A percentile compares a stretch with the other conserved stretches of the same genome.
Evolutionary conservation across 2,888 invertebrate genomes (phyloP).

Genomic region (Lomographa bimaculata): DNA sequence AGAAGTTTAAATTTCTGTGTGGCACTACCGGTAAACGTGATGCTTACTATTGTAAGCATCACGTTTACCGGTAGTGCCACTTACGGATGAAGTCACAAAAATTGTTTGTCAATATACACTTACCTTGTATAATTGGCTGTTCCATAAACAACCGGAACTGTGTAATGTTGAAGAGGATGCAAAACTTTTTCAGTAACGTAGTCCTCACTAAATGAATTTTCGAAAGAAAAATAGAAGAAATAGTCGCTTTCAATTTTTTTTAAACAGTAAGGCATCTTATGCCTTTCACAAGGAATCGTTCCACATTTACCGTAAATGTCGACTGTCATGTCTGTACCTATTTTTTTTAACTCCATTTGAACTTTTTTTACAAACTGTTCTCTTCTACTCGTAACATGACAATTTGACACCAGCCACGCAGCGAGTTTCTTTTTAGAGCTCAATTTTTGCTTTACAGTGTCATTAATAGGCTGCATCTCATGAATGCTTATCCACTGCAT

Average conservation of each 20-base stretch:
- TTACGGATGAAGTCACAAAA: no score
- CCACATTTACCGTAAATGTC: slow-evolving; percentile 59
- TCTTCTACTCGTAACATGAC: slow-evolving; percentile 41
- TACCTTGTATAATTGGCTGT: slow-evolving; percentile 65
- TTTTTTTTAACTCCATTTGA: slow-evolving; percentile 36
- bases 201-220: slow-evolving; percentile 58
- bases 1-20: no score
- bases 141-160: slow-evolving; percentile 62
- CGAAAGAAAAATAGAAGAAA: slow-evolving; percentile 63
- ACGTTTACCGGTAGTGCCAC: no score
- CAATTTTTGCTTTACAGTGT: slow-evolving; percentile 41
- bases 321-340: slow-evolving; percentile 35
- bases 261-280: slow-evolving; percentile 41
- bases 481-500: slow-evolving; percentile 48
- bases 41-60: no score
- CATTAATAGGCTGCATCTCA: slow-evolving; percentile 44
- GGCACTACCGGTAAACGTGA: no score
- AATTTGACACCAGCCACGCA: slow-evolving; percentile 62
- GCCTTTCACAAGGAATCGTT: slow-evolving; percentile 36
- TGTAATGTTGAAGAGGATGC: slow-evolving; percentile 47
- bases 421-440: slow-evolving; percentile 48
- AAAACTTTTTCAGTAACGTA: slow-evolving; percentile 67
- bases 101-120: no score
- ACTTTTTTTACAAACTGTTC: slow-evolving; percentile 39
- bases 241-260: slow-evolving; percentile 47